Evolutionary conservation across 2,113 vertebrate genomes (phyloP), one percentile per base, ranked within the genome.

Genomic region (Tauraco erythrolophus): DNA sequence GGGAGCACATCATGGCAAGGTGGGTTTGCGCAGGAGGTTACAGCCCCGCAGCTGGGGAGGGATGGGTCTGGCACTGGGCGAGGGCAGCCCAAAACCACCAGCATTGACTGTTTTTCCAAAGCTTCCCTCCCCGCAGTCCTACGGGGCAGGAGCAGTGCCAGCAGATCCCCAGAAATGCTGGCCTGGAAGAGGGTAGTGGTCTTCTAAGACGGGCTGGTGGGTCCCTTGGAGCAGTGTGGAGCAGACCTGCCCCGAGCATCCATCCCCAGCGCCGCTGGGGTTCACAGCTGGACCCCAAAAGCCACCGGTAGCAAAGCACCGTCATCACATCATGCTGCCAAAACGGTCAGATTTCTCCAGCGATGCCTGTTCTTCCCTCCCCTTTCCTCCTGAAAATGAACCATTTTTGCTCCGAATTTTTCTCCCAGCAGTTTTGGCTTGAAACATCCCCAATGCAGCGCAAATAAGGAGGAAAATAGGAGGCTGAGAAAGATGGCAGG

Each of bases 91-190:
- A 64, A 74, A 92, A 66, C 0, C 64, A 84, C 48, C 7, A 6
- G 27, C 31, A 61, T 22, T 2, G 8, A 45, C 19, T 65, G 19
- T 50, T 69, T 10, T 72, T 9, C 35, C 19, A 24, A 15, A 72
- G 22, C 7, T 50, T 74, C 6, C 45, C 10, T 60, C 21, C 21
- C 9, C 43, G 19, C 31, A 64, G 43, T 19, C 39, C 39, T 23
- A 0, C 0, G 3, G 14, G 56, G 14, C 33, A 66, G 27, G 7
- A 33, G 24, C 31, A 53, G 17, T 24, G 33, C 11, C 51, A 58
- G 45, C 6, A 56, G 41, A 43, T n/a, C 27, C 64, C 19, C 27
- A 54, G 17, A 85, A 60, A n/a, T 33, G 22, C 46, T 83, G 30
- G 7, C 45, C 28, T 69, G 41, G 62, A 86, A 43, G 13, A 6